Percentiles rank a stretch among this genome's conserved stretches.
Conservation (phyloP, 2,888 invertebrate species). For the Phaonia tiefii region DNA sequence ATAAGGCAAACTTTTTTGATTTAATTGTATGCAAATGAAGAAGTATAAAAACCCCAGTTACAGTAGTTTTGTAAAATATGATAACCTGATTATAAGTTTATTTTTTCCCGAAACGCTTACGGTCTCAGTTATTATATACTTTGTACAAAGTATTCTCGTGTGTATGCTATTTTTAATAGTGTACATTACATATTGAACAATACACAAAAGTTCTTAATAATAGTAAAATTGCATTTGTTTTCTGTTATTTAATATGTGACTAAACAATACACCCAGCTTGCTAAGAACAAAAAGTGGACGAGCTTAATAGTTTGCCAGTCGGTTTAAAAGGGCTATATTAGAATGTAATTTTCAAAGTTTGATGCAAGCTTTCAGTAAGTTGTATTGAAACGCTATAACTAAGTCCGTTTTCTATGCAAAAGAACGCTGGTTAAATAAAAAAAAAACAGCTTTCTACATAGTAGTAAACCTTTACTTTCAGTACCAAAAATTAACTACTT, state of each 20-base stretch:
- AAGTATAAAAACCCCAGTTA: constrained; percentile 10
- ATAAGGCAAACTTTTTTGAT: constrained; percentile 39
- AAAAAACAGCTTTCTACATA: no score
- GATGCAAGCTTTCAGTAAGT: no score
- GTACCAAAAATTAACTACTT: no score
- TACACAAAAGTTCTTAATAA: constrained; percentile 24
- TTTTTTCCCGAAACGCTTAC: neutral
- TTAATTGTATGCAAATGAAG: constrained; percentile 39
- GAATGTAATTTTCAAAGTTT: no score
- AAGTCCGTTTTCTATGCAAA: no score
- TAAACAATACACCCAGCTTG: neutral
- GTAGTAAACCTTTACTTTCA: no score
- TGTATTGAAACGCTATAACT: no score
- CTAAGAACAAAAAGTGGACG: no score
- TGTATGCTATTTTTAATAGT: constrained; percentile 26
- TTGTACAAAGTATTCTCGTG: constrained; percentile 25
- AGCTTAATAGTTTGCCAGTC: no score
- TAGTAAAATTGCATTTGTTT: constrained; percentile 36
- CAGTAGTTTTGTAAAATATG: constrained; percentile 26
- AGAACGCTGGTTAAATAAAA: no score
- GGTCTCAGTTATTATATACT: neutral
- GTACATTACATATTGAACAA: constrained; percentile 16
- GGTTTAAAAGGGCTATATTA: no score
- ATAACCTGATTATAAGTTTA: constrained; percentile 43
- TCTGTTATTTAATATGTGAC: neutral